phyloP scores from a whole-genome alignment of 2,113 vertebrate genomes.

The Gopherus evgoodei region DNA sequence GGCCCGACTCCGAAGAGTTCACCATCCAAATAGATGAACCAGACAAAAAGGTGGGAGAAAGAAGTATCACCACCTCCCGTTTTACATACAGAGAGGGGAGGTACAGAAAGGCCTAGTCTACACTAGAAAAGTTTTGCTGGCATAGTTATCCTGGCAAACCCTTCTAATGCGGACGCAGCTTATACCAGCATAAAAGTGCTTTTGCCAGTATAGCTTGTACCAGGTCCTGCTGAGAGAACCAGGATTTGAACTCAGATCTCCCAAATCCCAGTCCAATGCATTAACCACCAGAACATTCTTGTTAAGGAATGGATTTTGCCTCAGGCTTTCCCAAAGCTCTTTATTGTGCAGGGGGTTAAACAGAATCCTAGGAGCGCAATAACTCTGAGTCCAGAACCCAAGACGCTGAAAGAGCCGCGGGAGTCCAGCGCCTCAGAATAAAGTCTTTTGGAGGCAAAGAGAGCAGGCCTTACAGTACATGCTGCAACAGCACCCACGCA shows the following conservation, averaged over 20 bases:
- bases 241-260: too few relatives aligned
- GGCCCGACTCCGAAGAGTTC: neutral
- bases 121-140: neutral
- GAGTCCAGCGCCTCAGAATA: fast-evolving
- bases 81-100: neutral
- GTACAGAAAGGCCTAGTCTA: neutral
- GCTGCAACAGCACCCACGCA: neutral
- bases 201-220: neutral
- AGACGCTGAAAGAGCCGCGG: neutral
- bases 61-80: neutral
- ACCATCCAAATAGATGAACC: neutral
- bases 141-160: neutral
- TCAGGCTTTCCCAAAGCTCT: neutral
- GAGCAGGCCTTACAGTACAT: neutral
- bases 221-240: neutral
- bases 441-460: neutral
- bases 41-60: neutral
- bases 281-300: neutral
- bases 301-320: neutral
- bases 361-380: neutral
- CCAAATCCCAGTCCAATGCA: neutral
- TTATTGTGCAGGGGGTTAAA: too few relatives aligned
- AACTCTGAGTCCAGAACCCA: neutral
- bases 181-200: neutral
- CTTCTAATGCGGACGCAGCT: neutral